These are phyloP conservation scores for Portunus trituberculatus DNA, from an alignment of 1,140 invertebrate genomes.

Conservation along the genomic window DNA sequence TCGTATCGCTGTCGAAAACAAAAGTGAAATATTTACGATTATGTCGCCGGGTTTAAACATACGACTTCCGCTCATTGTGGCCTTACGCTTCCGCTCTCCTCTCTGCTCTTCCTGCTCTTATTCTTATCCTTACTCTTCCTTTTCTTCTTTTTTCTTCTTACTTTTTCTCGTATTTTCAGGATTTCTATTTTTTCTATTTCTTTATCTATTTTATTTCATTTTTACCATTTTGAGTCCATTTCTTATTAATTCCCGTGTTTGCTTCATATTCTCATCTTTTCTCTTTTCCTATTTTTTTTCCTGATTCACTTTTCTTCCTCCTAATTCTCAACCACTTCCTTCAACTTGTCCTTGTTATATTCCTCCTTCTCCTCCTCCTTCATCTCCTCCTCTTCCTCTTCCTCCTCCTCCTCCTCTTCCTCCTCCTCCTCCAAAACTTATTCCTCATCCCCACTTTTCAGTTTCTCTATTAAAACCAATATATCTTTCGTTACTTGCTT, in stretches of 20 bases:
- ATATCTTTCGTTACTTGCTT: no score
- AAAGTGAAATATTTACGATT: no score
- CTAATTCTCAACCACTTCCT: neutral
- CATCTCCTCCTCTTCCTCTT: no score
- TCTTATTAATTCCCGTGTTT: no score
- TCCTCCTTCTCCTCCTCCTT: neutral
- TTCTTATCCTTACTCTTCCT: neutral
- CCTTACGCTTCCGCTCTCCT: neutral
- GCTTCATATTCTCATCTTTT: neutral
- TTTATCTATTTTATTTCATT: neutral
- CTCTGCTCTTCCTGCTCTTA: neutral
- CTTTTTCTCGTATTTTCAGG: neutral
- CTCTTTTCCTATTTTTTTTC: neutral
- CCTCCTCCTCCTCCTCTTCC: no score
- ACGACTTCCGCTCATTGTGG: neutral
- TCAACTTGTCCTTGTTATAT: neutral
- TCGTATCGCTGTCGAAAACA: neutral
- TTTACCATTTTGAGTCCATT: no score
- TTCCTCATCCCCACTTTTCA: no score
- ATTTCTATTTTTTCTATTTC: neutral
- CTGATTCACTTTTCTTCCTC: neutral
- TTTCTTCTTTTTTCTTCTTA: neutral
- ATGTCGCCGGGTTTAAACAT: no score
- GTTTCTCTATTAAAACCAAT: no score
- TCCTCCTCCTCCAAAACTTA: no score